Conservation (phyloP, 2,113 vertebrate species). For the Bettongia penicillata region DNA sequence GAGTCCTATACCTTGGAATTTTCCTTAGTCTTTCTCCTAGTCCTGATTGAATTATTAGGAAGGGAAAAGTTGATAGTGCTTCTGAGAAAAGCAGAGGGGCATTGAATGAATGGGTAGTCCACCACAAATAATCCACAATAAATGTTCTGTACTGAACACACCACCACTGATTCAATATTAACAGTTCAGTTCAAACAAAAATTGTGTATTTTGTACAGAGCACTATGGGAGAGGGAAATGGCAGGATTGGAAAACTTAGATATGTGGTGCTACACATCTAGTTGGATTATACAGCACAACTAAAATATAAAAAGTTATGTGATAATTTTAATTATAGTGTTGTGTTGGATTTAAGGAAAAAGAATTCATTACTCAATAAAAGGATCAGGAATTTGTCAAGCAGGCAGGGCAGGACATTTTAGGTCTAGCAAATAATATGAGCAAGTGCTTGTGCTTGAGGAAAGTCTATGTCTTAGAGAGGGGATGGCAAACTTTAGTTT, state of each 20-base stretch:
- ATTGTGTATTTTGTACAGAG: background rate
- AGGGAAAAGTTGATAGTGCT: constrained; percentile 26
- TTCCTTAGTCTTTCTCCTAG: background rate
- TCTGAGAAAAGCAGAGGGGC: background rate
- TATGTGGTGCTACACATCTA: background rate
- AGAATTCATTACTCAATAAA: background rate
- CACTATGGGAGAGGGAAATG: background rate
- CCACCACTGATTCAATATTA: background rate
- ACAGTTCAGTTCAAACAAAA: background rate
- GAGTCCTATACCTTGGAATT: background rate
- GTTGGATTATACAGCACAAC: background rate
- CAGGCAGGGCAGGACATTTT: background rate
- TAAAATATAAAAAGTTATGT: background rate
- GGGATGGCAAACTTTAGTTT: background rate
- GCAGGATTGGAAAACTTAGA: background rate
- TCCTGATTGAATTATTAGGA: constrained; percentile 9
- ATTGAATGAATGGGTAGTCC: background rate
- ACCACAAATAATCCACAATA: background rate
- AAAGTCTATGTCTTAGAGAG: background rate
- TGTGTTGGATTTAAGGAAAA: background rate
- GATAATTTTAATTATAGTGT: background rate
- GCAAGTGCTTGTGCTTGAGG: background rate
- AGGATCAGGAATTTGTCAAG: background rate
- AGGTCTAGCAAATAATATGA: background rate
- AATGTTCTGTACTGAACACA: background rate